These are phyloP conservation scores for Ormyrus nitidulus DNA, from an alignment of 2,888 invertebrate genomes.

Conservation along the genomic window DNA sequence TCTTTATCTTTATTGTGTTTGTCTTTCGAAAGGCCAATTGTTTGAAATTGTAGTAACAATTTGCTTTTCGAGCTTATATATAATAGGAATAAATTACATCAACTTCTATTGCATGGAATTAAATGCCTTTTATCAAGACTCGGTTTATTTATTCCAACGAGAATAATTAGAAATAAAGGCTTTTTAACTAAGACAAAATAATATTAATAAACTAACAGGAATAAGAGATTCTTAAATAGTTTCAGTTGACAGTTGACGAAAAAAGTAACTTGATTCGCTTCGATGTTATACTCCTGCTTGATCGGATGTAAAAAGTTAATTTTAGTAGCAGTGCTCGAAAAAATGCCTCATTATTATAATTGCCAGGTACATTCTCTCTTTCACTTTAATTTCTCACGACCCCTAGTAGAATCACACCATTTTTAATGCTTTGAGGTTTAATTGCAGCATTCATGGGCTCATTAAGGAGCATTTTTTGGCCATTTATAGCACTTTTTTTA, in stretches of 20 bases:
- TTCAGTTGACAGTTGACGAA: constrained; percentile 8
- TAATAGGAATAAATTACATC: constrained; percentile 43
- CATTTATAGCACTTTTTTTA: too few relatives aligned
- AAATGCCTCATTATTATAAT: constrained; percentile 30
- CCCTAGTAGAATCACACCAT: too few relatives aligned
- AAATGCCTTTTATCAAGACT: constrained; percentile 33
- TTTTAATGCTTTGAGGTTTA: too few relatives aligned
- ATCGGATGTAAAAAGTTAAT: constrained; percentile 14
- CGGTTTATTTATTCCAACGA: constrained; percentile 31
- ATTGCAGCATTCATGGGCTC: too few relatives aligned
- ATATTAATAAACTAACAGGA: constrained; percentile 25
- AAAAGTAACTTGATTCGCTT: background rate
- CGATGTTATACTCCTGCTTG: constrained; percentile 4
- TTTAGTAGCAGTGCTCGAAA: constrained; percentile 38
- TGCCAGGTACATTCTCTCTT: constrained; percentile 19
- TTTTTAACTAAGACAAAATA: background rate
- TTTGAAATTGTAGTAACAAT: constrained; percentile 12
- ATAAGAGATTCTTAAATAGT: constrained; percentile 49
- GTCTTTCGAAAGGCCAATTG: constrained; percentile 18
- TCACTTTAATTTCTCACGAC: constrained; percentile 60
- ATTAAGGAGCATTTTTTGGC: too few relatives aligned
- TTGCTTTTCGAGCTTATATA: constrained; percentile 2
- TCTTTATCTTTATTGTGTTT: constrained; percentile 40
- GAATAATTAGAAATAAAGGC: background rate
- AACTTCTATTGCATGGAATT: constrained; percentile 19